These are phyloP conservation scores for Malacoctenus gilli DNA, from an alignment of 2,797 vertebrate genomes.

Conservation along the genomic window DNA sequence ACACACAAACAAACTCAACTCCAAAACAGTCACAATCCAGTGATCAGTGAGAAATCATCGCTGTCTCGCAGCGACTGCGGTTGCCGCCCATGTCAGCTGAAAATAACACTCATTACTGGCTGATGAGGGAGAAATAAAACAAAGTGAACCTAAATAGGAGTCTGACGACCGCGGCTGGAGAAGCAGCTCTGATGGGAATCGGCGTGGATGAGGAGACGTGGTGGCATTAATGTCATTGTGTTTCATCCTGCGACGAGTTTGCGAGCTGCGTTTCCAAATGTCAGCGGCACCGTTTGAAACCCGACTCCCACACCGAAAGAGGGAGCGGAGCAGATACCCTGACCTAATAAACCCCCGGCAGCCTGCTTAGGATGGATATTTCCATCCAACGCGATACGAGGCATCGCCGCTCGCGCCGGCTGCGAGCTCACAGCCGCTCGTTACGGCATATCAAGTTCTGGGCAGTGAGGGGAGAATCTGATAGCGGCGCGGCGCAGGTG, in stretches of 20 bases:
- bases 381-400: slow-evolving; percentile 17
- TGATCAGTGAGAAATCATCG: no score
- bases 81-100: background rate
- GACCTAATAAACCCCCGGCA: slow-evolving; percentile 32
- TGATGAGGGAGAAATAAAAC: background rate
- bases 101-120: background rate
- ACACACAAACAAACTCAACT: no score
- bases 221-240: background rate
- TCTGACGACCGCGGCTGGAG: no score
- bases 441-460: no score
- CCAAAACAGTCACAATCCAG: no score
- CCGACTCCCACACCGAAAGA: slow-evolving; percentile 14
- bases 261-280: slow-evolving; percentile 52
- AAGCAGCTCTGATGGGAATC: background rate
- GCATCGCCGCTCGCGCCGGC: background rate
- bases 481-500: no score
- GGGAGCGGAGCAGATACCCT: slow-evolving; percentile 29
- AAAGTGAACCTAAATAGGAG: no score
- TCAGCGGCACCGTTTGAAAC: slow-evolving; percentile 26
- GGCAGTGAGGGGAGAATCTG: no score
- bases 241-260: background rate
- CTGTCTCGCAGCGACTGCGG: no score
- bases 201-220: background rate
- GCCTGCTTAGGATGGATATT: slow-evolving; percentile 9
- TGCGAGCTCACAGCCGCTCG: background rate